Base-by-base conservation (phyloP, 2,888 invertebrate genomes). In the Trachelus iudaicus region DNA sequence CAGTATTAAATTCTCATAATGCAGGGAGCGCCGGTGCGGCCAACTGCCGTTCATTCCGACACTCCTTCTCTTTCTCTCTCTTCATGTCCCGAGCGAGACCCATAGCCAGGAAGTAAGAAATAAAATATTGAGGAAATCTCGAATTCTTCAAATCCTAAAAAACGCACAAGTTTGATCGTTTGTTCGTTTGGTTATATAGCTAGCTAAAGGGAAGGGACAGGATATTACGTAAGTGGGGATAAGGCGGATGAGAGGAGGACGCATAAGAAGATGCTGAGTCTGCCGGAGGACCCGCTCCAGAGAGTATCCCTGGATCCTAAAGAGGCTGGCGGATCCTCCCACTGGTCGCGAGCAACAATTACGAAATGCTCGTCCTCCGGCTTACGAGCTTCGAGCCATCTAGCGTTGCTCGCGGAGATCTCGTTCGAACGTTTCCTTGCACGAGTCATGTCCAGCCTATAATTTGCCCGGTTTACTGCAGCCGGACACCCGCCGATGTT, bases 371-470 rank as follows among this genome's bases (percentile, higher is more conserved):
- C 56, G 23, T 56, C 56, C 56, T 56, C 56, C 56, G 56, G 56
- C 56, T 56, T 56, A 56, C 56, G 56, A 56, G 23, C 56, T 56
- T 23, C 56, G 33, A 71, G 71, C 31, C 71, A 34, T 31, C 71
- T 34, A 15, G 31, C 71, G 71, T 34, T 23, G 31, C 71, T 71
- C 71, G 71, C 34, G 33, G 33, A 71, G 71, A 56, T 23, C 56
- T 23, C 56, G 23, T 56, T 9, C 56, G 23, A 12, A 34, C 71
- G 71, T 71, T 71, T 71, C 71, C 71, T 71, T 34, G 71, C 71
- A 71, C 71, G 71, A 71, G 74, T 23, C 74, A 74, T 37, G 74
- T 74, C 74, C 74, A 37, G 35, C 34, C 74, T 74, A 34, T 74
- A 74, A 74, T 74, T 74, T 74, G 74, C 74, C 35, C 13, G 37